Evolutionary conservation across 1,140 invertebrate genomes (phyloP), one percentile per base, ranked within the genome.

Genomic region (Samia ricini): DNA sequence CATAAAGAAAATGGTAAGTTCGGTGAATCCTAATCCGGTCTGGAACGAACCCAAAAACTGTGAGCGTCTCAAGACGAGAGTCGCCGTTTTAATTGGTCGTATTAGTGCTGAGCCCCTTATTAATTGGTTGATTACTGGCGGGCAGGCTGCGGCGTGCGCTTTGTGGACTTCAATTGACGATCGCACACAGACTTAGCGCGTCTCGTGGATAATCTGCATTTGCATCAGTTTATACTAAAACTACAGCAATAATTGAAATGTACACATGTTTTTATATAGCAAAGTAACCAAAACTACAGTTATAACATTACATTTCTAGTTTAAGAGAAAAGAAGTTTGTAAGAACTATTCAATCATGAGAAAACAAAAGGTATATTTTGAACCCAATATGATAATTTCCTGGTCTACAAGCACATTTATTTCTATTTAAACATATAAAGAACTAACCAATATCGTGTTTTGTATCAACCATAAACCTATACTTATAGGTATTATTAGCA

Each of bases 21-120:
- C 68, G 75, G 72, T 74, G 71, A 74, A 74, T 77, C 76, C 68
- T 88, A 85, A 88, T 85, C 83, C 80, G 65, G 68, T n/a, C 79
- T 89, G 87, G 87, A 89, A 79, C 75, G 83, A 78, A 68, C 87
- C 87, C 87, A 89, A 89, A 89, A 89, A 89, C 87, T 89, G 84
- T 71, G 85, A 70, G 76, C 77, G 85, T 87, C 87, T 89, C 78
- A 87, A 89, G 87, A 85, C 67, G 74, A 63, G 68, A 82, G 81
- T 77, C 79, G 76, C 78, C 74, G 71, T 85, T 89, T 88, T 89
- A 89, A 89, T 89, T 89, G 79, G 80, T 79, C 79, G 87, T 71
- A 89, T 89, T 88, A 88, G 72, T 75, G 75, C 75, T 83, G 74
- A 89, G 78, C 87, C 78, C 78, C 77, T 81, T 89, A 89, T 88